Percentiles rank a stretch among this genome's conserved stretches.
Evolutionary conservation across 2,888 invertebrate genomes (phyloP).

Genomic region (Yponomeuta sedellus): DNA sequence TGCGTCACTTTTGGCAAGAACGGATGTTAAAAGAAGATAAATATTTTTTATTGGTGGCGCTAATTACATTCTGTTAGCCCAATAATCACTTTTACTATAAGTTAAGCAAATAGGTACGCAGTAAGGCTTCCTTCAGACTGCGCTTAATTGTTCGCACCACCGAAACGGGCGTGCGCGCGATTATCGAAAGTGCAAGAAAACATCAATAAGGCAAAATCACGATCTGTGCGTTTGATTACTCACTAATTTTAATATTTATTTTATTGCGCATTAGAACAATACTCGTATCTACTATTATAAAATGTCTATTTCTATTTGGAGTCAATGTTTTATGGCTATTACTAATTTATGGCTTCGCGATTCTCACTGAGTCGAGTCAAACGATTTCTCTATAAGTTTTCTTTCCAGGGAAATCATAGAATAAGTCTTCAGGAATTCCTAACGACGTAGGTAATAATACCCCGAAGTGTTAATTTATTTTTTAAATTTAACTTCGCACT

Average conservation of each 20-base stretch:
- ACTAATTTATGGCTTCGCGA: too few species aligned
- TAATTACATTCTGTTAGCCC: too few species aligned
- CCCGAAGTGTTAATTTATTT: background rate
- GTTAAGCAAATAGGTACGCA: background rate
- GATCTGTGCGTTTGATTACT: constrained; percentile 42
- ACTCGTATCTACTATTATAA: background rate
- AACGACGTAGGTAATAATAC: too few species aligned
- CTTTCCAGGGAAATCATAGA: too few species aligned
- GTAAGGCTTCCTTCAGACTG: background rate
- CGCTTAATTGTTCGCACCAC: background rate
- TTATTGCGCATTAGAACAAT: background rate
- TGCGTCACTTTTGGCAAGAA: too few species aligned
- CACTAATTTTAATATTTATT: constrained; percentile 4
- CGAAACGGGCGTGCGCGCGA: background rate
- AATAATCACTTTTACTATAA: background rate
- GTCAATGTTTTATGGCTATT: too few species aligned
- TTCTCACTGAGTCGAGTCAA: too few species aligned
- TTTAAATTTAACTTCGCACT: background rate
- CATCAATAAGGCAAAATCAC: constrained; percentile 57
- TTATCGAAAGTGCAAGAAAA: constrained; percentile 26
- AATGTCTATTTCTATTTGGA: too few species aligned
- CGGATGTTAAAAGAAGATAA: too few species aligned
- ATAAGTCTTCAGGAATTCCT: too few species aligned
- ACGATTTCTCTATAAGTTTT: too few species aligned
- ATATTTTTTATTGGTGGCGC: too few species aligned